These are phyloP conservation scores for Periophthalmus modestus DNA, from an alignment of 2,113 vertebrate genomes.

Conservation along the genomic window DNA sequence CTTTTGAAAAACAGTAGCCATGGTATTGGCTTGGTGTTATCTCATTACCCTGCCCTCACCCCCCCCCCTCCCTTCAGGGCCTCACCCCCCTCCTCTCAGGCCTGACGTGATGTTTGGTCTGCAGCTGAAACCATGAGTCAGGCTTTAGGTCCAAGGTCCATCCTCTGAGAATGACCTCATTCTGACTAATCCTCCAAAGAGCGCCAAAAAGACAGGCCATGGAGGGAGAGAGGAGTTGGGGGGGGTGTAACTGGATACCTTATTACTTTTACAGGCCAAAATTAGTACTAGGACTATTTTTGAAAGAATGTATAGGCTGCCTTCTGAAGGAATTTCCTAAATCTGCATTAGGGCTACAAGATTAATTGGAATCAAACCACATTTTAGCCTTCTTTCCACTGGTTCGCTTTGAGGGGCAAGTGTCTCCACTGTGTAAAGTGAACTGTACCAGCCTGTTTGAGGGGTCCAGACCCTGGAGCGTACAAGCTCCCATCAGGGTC, in stretches of 20 bases:
- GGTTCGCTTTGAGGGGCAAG: too few relatives aligned
- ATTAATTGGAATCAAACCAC: too few relatives aligned
- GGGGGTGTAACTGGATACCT: neutral
- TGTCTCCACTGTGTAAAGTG: too few relatives aligned
- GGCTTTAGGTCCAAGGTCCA: conserved; percentile 46
- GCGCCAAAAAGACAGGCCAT: conserved; percentile 20
- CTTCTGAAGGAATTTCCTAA: too few relatives aligned
- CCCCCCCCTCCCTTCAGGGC: neutral
- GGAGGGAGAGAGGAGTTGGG: conserved; percentile 17
- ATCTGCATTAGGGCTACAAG: too few relatives aligned
- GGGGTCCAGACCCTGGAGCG: too few relatives aligned
- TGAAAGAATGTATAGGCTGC: too few relatives aligned
- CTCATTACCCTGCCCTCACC: neutral
- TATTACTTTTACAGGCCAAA: neutral
- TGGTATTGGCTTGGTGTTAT: neutral
- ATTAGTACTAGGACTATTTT: neutral
- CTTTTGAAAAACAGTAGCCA: too few relatives aligned
- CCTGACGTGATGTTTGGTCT: conserved; percentile 59
- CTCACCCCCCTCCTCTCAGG: conserved; percentile 17
- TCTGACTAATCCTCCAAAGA: conserved; percentile 54
- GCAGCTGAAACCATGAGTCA: conserved; percentile 52
- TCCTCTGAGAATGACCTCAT: conserved; percentile 58
- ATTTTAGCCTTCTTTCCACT: too few relatives aligned
- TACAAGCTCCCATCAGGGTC: too few relatives aligned
- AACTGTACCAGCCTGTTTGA: too few relatives aligned